Base-by-base conservation (phyloP, 2,797 vertebrate species). In the Parauchenoglanis ngamensis region DNA sequence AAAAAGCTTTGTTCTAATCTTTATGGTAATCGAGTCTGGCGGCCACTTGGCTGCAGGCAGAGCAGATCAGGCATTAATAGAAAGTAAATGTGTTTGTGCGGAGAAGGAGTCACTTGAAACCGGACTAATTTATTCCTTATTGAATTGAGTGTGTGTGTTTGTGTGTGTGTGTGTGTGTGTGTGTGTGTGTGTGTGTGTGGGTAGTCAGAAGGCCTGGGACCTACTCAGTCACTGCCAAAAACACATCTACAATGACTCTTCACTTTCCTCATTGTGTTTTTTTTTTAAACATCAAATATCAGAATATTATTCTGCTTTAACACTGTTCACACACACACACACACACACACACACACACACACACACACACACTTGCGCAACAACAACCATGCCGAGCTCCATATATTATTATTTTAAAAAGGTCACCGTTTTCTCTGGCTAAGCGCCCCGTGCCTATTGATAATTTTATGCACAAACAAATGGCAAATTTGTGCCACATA, bases 401-500 rank as follows among this genome's bases (percentile, higher is more conserved):
- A 97, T 98, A 98, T 98, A 98, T 97, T 97, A 97, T 96, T 96
- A 96, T 95, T 94, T 82, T 98, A 97, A 97, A 98, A 98, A 99
- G 98, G 98, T 99, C 98, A 98, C 94, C 92, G 94, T 98, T 98
- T 97, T 97, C 96, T 97, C 96, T 95, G 97, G 97, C 97, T 97
- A 96, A 96, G 95, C 96, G 95, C 97, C 97, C 96, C 91, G 95
- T 94, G 94, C 97, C 89, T 97, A 97, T 97, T 97, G 97, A 97
- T 98, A 99, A 99, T 99, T 98, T 98, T 98, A 98, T 99, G 98
- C 98, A 98, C 97, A 98, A 99, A 98, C 97, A 99, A 99, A 98
- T 99, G 98, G 98, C 96, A 97, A 99, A 99, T 99, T 98, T 98
- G 97, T 97, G 97, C 96, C 96, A 96, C 98, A 99, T 99, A 99